Base-by-base conservation (phyloP, 2,888 invertebrate genomes). In the Tenthredo scrophulariae region DNA sequence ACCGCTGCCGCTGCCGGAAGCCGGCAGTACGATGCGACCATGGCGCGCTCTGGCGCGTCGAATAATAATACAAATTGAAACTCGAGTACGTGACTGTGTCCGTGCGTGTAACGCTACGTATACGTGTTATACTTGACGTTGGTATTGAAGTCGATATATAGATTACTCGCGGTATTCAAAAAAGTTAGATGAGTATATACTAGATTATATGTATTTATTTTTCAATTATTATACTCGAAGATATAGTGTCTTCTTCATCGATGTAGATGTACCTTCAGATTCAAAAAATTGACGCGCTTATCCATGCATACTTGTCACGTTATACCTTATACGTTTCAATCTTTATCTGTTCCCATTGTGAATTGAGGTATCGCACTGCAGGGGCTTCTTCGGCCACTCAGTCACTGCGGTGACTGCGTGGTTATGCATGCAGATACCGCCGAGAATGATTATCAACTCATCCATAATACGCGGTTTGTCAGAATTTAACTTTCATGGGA, bases 1-100 rank as follows among this genome's bases (percentile, higher is more conserved):
- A 90, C 90, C 90, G 90, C 88, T 88, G 86, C 85, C 85, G 84
- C 88, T 88, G 87, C 85, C 85, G 84, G 80, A 50, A 86, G 84
- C 84, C 85, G 87, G 89, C 86, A 88, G 89, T 87, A 90, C 89
- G 86, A 88, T 18, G 88, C 88, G 88, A 90, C 88, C 88, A 88
- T 87, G 86, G 75, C 77, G 77, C 77, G 46, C 77, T 77, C 77
- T 77, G 50, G 18, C 50, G 33, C 46, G 50, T 77, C 54, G 50
- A 29, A 50, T 43, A 18, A 54, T 33, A 67, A n/a, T 85, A 79
- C 84, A 70, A 33, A 7, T 83, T 43, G 67, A 65, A 67, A 67
- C 33, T n/a, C 72, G 26, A 72, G 33, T 26, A 40, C 75, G 22
- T 88, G 87, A 89, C 67, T 67, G 22, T 22, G 72, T 40, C 43